Evolutionary conservation across 2,797 vertebrate species (phyloP).

Genomic region (Aulostomus chinensis): DNA sequence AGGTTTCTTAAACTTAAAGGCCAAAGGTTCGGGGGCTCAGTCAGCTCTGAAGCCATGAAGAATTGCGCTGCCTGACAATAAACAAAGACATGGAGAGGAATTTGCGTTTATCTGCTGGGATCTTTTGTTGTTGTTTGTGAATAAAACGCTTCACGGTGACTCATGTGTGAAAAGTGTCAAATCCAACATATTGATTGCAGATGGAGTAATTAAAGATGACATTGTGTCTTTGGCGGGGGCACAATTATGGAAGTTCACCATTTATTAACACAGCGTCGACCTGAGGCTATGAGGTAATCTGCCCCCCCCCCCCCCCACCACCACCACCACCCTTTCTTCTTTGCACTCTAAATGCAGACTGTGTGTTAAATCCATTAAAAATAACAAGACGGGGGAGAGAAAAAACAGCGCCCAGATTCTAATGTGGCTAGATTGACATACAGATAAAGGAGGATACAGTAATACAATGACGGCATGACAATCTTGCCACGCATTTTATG

Average conservation of each 20-base stretch:
- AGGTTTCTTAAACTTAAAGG: too few species aligned
- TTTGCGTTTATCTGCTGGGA: slow-evolving; percentile 13
- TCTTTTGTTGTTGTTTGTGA: slow-evolving; percentile 35
- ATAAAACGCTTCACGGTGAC: slow-evolving; percentile 47
- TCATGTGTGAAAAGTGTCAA: slow-evolving; percentile 53
- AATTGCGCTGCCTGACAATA: too few species aligned
- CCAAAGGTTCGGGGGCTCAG: too few species aligned
- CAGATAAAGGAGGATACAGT: slow-evolving; percentile 75
- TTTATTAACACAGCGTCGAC: slow-evolving; percentile 71
- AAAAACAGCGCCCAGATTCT: slow-evolving; percentile 56
- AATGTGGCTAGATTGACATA: slow-evolving; percentile 74
- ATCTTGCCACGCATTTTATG: slow-evolving; percentile 76
- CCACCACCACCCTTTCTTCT: too few species aligned
- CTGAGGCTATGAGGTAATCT: slow-evolving; percentile 74
- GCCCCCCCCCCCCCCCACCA: too few species aligned
- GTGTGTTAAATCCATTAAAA: slow-evolving; percentile 74
- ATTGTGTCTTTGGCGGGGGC: slow-evolving; percentile 54
- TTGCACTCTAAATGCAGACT: slow-evolving; percentile 69
- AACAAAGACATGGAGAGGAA: slow-evolving; percentile 15
- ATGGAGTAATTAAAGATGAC: slow-evolving; percentile 72
- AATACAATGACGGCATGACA: slow-evolving; percentile 78
- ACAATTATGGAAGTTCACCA: slow-evolving; percentile 64
- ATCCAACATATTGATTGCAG: slow-evolving; percentile 57
- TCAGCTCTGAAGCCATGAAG: too few species aligned
- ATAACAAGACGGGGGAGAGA: slow-evolving; percentile 46